Evolutionary conservation across 2,888 invertebrate genomes (phyloP), one percentile per base, ranked within the genome.

Genomic region (Xiphydria camelus): DNA sequence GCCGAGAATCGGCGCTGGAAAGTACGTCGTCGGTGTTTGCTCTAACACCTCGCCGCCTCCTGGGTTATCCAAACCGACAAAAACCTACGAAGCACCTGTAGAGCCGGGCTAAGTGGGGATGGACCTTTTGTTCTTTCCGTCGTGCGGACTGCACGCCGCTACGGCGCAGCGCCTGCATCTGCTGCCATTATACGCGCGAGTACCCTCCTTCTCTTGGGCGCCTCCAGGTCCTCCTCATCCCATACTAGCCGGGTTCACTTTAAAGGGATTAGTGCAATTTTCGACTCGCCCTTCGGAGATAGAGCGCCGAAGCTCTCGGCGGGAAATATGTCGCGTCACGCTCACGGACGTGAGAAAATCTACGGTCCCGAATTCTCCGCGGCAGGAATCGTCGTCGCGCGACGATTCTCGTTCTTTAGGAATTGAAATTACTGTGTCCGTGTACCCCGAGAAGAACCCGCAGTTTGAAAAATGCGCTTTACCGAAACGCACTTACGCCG

Each of bases 1-100:
- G 49, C 51, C 41, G 51, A 49, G 42, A 55, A 42, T 49, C 33
- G n/a, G 47, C 55, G 61, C 59, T 66, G 61, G 66, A 66, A 66
- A 66, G 63, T 66, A 57, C 42, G 37, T 46, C 48, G 52, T 3
- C 15, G 7, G 47, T 66, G 59, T 66, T 66, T 66, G 61, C 62
- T 63, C 60, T 62, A 58, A 66, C 61, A 63, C 65, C 63, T 66
- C 51, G 50, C 51, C 48, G 53, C 43, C 42, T 37, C 50, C 51
- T 45, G 49, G 39, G 55, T 59, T 57, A 57, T 54, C 61, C 53
- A 58, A 64, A 62, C 58, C 52, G 50, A 58, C 51, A 45, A 36
- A 37, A 49, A 47, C 42, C 41, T 39, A 12, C 26, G 38, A 45
- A 62, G 68, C 69, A 69, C 69, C 69, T 70, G 69, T 68, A 61